Conservation (phyloP, 2,113 vertebrate genomes). For the Platanista minor region DNA sequence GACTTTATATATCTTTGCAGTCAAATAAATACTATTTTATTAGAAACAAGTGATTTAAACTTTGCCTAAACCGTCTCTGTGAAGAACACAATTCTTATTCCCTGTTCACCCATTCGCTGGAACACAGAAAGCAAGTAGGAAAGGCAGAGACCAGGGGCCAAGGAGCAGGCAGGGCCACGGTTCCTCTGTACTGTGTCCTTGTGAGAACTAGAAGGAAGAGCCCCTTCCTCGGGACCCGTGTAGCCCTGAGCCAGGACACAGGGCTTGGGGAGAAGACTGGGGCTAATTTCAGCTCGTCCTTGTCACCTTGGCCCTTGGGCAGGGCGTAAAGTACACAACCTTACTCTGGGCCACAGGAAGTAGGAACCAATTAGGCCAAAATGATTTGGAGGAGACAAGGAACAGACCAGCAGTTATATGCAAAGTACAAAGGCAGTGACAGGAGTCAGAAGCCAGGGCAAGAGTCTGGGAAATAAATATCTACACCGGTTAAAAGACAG, state of each 20-base stretch:
- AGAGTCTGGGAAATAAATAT: not conserved
- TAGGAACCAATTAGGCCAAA: not conserved
- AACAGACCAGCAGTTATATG: accelerated
- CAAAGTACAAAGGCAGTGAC: not conserved
- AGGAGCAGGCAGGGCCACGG: not conserved
- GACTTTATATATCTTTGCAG: not conserved
- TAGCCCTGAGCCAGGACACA: too few species aligned
- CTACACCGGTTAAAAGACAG: too few species aligned
- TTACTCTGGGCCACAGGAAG: not conserved
- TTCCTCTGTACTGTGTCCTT: not conserved
- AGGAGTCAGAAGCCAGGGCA: not conserved
- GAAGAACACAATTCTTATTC: not conserved
- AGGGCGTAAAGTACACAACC: not conserved
- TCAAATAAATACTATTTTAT: not conserved
- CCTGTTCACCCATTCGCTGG: not conserved
- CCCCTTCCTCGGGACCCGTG: accelerated
- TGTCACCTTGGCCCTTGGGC: not conserved
- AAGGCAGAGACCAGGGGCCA: not conserved
- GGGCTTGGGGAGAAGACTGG: not conserved
- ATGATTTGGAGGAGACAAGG: not conserved
- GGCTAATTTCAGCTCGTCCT: not conserved
- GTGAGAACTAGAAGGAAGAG: not conserved
- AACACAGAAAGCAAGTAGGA: not conserved
- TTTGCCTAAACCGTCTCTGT: not conserved
- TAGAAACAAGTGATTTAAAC: not conserved